Evolutionary conservation across 2,113 vertebrate genomes (phyloP).

Genomic region (Meleagris gallopavo): DNA sequence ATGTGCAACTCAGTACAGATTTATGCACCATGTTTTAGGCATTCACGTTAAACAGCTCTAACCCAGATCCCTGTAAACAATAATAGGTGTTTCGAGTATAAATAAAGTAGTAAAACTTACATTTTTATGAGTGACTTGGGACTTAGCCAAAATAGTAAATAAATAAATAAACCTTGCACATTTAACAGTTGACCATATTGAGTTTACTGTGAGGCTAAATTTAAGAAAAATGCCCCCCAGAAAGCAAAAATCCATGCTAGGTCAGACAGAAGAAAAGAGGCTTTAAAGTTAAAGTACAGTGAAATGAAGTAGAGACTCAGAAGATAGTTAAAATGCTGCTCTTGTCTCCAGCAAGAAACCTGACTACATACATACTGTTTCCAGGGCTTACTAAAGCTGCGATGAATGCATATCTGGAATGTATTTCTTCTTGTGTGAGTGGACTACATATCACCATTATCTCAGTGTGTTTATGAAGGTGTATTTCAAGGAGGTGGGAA

Average conservation of each 20-base stretch:
- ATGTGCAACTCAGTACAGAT: not conserved
- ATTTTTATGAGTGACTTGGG: constrained; percentile 44
- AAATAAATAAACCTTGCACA: not conserved
- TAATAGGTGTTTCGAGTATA: constrained; percentile 21
- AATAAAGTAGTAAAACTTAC: constrained; percentile 16
- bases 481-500: constrained; percentile 29
- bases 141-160: not conserved
- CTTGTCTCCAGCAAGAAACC: constrained; percentile 38
- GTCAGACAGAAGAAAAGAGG: not conserved
- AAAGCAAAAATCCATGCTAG: not conserved
- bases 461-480: constrained; percentile 8
- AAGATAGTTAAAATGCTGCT: constrained; percentile 57
- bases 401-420: constrained; percentile 48
- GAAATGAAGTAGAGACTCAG: constrained; percentile 23
- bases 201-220: not conserved
- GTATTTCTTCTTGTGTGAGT: constrained; percentile 39
- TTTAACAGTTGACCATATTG: not conserved
- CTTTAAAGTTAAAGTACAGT: not conserved
- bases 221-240: not conserved
- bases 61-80: constrained; percentile 34
- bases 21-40: not conserved
- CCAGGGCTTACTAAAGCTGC: constrained; percentile 25
- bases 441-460: constrained; percentile 33
- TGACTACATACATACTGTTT: not conserved
- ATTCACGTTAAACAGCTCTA: constrained; percentile 16